Evolutionary conservation across 2,888 invertebrate genomes (phyloP).

Genomic region (Xanthorhoe designata): DNA sequence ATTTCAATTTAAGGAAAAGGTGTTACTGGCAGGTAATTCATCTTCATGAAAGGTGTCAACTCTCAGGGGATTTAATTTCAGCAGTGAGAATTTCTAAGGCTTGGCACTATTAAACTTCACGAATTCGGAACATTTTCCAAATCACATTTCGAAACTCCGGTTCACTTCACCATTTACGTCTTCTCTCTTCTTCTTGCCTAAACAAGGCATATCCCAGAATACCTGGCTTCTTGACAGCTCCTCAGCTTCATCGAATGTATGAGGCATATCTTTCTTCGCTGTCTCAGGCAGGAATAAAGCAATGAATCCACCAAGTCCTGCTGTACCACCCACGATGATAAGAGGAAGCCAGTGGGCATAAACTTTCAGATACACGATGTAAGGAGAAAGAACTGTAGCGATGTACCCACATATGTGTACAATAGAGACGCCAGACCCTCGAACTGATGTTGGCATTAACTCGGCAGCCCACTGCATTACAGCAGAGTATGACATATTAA

Average conservation of each 20-base stretch:
- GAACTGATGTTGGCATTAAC: slow-evolving; percentile 62
- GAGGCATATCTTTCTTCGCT: slow-evolving; percentile 67
- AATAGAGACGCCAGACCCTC: slow-evolving; percentile 62
- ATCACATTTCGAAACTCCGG: slow-evolving; percentile 45
- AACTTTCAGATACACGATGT: slow-evolving; percentile 66
- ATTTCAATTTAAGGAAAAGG: background rate
- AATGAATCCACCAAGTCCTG: slow-evolving; percentile 52
- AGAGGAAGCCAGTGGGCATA: slow-evolving; percentile 65
- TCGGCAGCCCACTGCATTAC: slow-evolving; percentile 67
- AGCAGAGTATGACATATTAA: slow-evolving; percentile 61
- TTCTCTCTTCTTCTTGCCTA: slow-evolving; percentile 43
- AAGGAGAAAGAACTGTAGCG: slow-evolving; percentile 61
- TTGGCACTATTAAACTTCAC: background rate
- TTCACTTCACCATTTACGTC: slow-evolving; percentile 43
- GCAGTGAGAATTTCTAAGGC: background rate
- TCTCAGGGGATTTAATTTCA: background rate
- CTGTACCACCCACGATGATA: slow-evolving; percentile 55
- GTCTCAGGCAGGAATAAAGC: slow-evolving; percentile 69
- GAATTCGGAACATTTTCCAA: background rate
- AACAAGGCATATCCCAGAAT: slow-evolving; percentile 63
- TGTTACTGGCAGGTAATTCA: background rate
- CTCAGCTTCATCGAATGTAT: slow-evolving; percentile 72
- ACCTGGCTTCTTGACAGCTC: slow-evolving; percentile 55
- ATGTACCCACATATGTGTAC: slow-evolving; percentile 65
- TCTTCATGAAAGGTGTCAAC: background rate